These are phyloP conservation scores for Allobates femoralis DNA, from an alignment of 2,797 vertebrate genomes.

Conservation along the genomic window DNA sequence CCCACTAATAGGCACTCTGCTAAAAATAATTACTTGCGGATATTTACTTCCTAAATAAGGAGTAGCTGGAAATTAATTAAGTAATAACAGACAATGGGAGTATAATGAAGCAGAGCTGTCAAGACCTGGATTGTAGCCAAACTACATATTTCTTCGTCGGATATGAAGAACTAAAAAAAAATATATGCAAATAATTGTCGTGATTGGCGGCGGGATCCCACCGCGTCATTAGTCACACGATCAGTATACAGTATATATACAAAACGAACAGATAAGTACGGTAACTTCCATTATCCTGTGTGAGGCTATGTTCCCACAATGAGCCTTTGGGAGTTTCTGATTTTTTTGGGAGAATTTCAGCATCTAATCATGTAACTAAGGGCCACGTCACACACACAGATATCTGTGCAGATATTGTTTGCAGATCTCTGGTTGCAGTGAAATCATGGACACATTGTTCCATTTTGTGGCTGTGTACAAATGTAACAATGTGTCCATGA, in stretches of 20 bases:
- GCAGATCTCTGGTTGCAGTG: no score
- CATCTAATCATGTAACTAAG: no score
- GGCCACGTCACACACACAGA: no score
- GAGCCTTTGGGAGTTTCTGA: no score
- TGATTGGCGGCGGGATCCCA: background rate
- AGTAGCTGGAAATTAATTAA: slow-evolving; percentile 20
- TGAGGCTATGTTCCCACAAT: no score
- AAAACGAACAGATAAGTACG: no score
- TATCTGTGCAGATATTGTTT: no score
- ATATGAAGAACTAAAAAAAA: background rate
- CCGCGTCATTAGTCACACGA: background rate
- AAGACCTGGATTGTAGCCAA: background rate
- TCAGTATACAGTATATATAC: background rate
- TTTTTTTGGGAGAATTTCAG: no score
- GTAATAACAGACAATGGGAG: slow-evolving; percentile 35
- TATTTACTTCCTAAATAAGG: slow-evolving; percentile 32
- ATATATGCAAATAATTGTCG: background rate
- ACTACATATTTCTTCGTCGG: slow-evolving; percentile 14
- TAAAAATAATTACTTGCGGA: slow-evolving; percentile 22
- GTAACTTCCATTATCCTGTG: no score
- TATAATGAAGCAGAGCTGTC: background rate
- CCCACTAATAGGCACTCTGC: slow-evolving; percentile 6
- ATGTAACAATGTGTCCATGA: no score
- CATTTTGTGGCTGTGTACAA: no score
- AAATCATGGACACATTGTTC: no score